Percentiles rank a stretch among this genome's conserved stretches.
phyloP scores from a whole-genome alignment of 2,113 vertebrate species.

The Rhea pennata region DNA sequence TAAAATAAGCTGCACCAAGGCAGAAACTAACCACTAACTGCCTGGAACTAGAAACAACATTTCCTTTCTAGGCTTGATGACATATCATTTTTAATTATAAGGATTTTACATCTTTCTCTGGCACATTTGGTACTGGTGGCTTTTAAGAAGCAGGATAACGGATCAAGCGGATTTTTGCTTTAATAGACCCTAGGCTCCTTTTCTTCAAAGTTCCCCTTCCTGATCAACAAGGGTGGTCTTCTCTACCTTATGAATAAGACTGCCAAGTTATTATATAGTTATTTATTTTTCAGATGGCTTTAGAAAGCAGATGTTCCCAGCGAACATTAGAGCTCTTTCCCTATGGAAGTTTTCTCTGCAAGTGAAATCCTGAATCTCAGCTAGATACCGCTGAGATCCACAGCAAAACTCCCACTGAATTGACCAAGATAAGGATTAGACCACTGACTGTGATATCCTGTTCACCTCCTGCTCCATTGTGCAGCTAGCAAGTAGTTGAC shows the following conservation, averaged over 20 bases:
- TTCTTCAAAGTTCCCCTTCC: not conserved
- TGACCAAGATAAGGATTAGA: not conserved
- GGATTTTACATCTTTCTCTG: not conserved
- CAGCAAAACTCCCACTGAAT: not conserved
- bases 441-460: not conserved
- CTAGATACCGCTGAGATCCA: not conserved
- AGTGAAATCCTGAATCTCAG: not conserved
- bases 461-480: not conserved
- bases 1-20: not conserved
- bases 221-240: conserved; percentile 48
- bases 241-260: not conserved
- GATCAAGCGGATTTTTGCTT: not conserved
- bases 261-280: conserved; percentile 41
- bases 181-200: conserved; percentile 5
- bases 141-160: not conserved
- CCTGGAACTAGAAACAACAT: not conserved
- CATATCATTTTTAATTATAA: not conserved
- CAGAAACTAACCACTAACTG: not conserved
- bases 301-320: conserved; percentile 23
- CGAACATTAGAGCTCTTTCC: not conserved
- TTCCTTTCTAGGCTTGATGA: not conserved
- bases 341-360: not conserved
- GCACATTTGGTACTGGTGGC: not conserved
- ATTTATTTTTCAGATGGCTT: conserved; percentile 6
- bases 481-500: not conserved